Base-by-base conservation (phyloP, 2,797 vertebrate species). In the Acanthurus tractus region DNA sequence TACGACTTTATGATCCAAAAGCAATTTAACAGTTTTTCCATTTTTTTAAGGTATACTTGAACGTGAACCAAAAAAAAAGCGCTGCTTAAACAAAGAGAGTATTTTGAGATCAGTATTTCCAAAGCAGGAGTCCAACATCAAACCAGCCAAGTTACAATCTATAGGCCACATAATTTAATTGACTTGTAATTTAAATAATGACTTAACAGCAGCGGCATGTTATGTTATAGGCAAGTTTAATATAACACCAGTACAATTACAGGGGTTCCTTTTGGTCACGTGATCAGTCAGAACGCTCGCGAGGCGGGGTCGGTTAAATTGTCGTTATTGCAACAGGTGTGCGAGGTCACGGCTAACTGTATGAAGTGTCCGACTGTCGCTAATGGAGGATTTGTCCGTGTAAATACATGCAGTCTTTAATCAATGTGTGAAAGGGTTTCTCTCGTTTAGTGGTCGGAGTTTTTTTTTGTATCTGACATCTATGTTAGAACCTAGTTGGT, bases 251-350 rank as follows among this genome's bases (percentile, higher is more conserved):
- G 6, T 34, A 34, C 29, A 7, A 34, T 34, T 34, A 34, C 29
- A 7, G 7, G 29, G 0, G 29, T 34, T 34, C 29, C 29, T 34
- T 34, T 6, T 34, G 5, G 29, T 34, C 29, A 56, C 18, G 80
- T 34, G 71, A 53, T 22, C 48, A 52, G 2, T 55, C 34, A 45
- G 1, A 36, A 1, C 38, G 10, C 11, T n/a, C 62, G 65, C 20
- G 61, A 11, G 73, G 46, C 55, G 38, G 49, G 57, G 62, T 17
- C 38, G n/a, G 15, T 6, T 3, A 1, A 49, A 5, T 4, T 0
- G 6, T 69, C 25, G 20, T 54, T 52, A 61, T 1, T 22, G 5
- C 36, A 9, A 46, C 87, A 90, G 86, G 85, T 90, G 86, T n/a
- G 70, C 25, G 1, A 8, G 7, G n/a, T 12, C 8, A 1, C 4